Evolutionary conservation across 1,140 invertebrate genomes (phyloP).

Genomic region (Drosophila novamexicana): DNA sequence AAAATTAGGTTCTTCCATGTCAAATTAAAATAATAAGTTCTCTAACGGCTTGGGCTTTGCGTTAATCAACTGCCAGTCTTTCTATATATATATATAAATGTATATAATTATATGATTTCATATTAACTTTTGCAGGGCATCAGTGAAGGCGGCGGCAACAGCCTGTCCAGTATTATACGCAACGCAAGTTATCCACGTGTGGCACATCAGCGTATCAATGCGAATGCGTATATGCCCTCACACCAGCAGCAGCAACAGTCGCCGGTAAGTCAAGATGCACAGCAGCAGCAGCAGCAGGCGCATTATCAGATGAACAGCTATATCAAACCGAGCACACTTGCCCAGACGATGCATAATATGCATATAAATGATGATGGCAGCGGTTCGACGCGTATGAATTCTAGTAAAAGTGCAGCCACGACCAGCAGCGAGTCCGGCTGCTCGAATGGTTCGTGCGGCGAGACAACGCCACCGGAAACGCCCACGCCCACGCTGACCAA

Average conservation of each 20-base stretch:
- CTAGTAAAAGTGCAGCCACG: slow-evolving; percentile 67
- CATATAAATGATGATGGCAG: slow-evolving; percentile 64
- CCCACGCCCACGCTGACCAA: slow-evolving; percentile 61
- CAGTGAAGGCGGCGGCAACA: slow-evolving; percentile 60
- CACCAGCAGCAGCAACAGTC: slow-evolving; percentile 74
- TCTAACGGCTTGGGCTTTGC: too few species aligned
- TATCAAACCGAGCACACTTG: slow-evolving; percentile 52
- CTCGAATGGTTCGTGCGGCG: slow-evolving; percentile 79
- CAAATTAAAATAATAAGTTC: too few species aligned
- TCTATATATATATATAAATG: too few species aligned
- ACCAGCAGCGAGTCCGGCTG: slow-evolving; percentile 82
- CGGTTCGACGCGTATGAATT: slow-evolving; percentile 62
- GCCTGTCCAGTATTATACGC: slow-evolving; percentile 74
- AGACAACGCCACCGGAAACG: slow-evolving; percentile 80
- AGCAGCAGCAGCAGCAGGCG: slow-evolving; percentile 50
- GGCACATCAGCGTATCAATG: slow-evolving; percentile 69
- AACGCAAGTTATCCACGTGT: slow-evolving; percentile 71
- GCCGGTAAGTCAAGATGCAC: slow-evolving; percentile 81
- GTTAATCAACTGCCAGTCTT: too few species aligned
- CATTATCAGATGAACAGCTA: slow-evolving; percentile 67
- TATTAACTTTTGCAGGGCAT: slow-evolving; percentile 49
- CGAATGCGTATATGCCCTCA: slow-evolving; percentile 63
- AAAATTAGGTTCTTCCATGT: too few species aligned
- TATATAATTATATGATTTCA: background rate
- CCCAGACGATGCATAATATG: slow-evolving; percentile 76